Evolutionary conservation across 2,888 invertebrate genomes (phyloP), one percentile per base, ranked within the genome.

Genomic region (Callyntrura sp.): DNA sequence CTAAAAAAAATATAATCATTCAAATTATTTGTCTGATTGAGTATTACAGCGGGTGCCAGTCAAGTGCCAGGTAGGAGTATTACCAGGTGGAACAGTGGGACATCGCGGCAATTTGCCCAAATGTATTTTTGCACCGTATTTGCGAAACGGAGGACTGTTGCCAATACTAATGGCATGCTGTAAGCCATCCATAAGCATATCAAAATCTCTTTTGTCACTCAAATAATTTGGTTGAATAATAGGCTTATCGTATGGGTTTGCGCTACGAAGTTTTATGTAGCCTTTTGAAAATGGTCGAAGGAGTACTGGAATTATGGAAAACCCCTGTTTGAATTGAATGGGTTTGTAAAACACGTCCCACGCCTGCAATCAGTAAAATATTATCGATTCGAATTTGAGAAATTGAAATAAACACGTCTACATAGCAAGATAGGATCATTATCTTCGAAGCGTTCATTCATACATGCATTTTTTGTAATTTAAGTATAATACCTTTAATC

Each of bases 101-200:
- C 98, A 98, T 86, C 97, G 97, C 0, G 98, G 98, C 92, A 91
- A 20, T 14, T 51, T 68, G 9, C 90, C 91, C 0, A 90, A 20
- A 82, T 91, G 91, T 17, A 90, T 25, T 57, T 51, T 84, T 0
- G 90, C 85, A 17, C 88, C 68, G 43, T 65, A 62, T 62, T 85
- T 90, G 28, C 86, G 86, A n/a, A 91, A 90, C 11, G 91, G 85
- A 0, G 70, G 79, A 76, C 82, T 91, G 11, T 91, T 85, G 0
- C 91, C 90, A n/a, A 91, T 87, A 60, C 81, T 23, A 5, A 91
- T 35, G 12, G 90, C 91, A 20, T 73, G 78, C n/a, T 91, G 83
- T 17, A 90, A 62, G 11, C 92, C 92, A 51, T 91, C 88, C 20
- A 85, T 45, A 0, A 91, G 65, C 12, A 86, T 57, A 35, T 90